Base-by-base conservation (phyloP, 1,140 invertebrate species). In the Drosophila kikkawai region DNA sequence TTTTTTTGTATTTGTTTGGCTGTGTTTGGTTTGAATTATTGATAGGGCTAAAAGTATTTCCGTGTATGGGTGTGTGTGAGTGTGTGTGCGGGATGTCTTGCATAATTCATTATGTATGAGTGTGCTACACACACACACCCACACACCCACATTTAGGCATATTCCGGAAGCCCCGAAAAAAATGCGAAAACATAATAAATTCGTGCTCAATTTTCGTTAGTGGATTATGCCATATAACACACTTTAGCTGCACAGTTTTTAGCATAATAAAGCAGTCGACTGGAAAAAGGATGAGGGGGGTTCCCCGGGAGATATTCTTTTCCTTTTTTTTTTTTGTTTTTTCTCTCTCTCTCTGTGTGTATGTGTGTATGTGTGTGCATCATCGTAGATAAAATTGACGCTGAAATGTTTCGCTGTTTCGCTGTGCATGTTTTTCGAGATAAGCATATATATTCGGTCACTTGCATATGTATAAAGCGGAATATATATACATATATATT, bases 161-260 rank as follows among this genome's bases (percentile, higher is more conserved):
- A 80, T 79, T 42, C n/a, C 36, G 39, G 45, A 66, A 75, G 74
- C 19, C 29, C 29, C 29, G 0, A 50, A 48, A 76, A 59, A 73
- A 73, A 73, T 73, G 53, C 67, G 69, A 88, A 83, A 87, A 86
- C 84, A 88, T 88, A 90, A 88, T 88, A 88, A 88, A 90, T 88
- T 88, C 81, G 74, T 81, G 81, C 84, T 85, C 84, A 88, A 88
- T 88, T 88, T 88, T 85, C 86, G 85, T 90, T 88, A 88, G 84
- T 90, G 85, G 84, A 88, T 88, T 88, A 88, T 90, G 81, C 84
- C 81, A 87, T 87, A 87, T 88, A 88, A 87, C 84, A 87, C 84
- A 87, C 83, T 87, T 88, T 87, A 64, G 80, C 80, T 79, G 61
- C 64, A 64, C 84, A 87, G 80, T 87, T 88, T 88, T 87, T 80